phyloP scores from a whole-genome alignment of 2,113 vertebrate genomes.

The Gobiocypris rarus region DNA sequence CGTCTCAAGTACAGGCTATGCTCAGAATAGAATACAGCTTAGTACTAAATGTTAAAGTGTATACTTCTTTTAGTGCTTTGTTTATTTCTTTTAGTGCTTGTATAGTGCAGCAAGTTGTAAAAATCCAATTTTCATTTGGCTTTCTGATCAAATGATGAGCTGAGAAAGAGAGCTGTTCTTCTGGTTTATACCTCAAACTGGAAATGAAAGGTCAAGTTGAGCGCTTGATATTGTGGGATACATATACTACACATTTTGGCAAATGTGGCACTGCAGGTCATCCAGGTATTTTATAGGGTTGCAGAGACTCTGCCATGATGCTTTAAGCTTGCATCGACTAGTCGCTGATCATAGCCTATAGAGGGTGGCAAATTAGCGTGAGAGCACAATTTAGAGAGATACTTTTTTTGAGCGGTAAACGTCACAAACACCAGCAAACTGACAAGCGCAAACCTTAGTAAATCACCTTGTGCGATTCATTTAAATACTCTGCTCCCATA shows the following conservation, averaged over 20 bases:
- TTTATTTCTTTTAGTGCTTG: background rate
- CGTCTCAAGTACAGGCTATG: conserved; percentile 6
- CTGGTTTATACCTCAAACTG: background rate
- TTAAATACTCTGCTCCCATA: no score
- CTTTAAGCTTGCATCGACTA: no score
- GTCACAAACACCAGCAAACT: no score
- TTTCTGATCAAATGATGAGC: conserved; percentile 7
- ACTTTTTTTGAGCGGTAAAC: no score
- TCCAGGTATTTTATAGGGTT: background rate
- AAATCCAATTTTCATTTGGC: background rate
- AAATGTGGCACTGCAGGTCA: background rate
- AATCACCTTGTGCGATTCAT: no score
- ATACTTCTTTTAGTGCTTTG: no score
- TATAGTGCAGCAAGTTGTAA: background rate
- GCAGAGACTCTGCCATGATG: no score
- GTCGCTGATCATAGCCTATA: no score
- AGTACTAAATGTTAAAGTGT: background rate
- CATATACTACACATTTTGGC: conserved; percentile 1
- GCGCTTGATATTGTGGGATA: background rate
- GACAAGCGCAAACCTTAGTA: no score
- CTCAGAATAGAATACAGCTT: background rate
- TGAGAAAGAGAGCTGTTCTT: background rate
- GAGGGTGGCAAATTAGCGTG: no score
- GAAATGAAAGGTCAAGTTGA: background rate
- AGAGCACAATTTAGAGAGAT: no score